Evolutionary conservation across 2,888 invertebrate genomes (phyloP), one percentile per base, ranked within the genome.

Genomic region (Microctonus aethiopoides): DNA sequence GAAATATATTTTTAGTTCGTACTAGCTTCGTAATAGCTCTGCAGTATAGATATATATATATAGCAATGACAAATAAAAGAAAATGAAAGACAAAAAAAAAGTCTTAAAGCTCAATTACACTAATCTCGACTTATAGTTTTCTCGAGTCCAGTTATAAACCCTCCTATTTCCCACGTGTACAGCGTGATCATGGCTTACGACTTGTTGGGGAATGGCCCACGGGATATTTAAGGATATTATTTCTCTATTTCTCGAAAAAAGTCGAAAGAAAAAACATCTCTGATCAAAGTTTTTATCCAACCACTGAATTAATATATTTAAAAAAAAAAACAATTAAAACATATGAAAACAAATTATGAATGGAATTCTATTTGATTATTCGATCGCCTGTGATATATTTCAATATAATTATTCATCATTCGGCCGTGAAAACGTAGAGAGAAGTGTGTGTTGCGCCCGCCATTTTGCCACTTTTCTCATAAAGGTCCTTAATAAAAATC

Each of bases 401-500:
- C 4, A 16, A 6, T 46, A 46, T 46, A 6, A 46, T 46, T 16
- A 46, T 16, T 46, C 46, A 2, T 46, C 10, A 67, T 71, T 67
- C 52, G 41, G 66, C 66, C 62, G 63, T 56, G 54, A 41, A 64
- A 72, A 41, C 16, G 57, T 46, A 59, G 67, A 67, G 64, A 29
- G 26, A 74, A 72, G 59, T 65, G 52, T n/a, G n/a, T n/a, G 32
- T 78, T 80, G 80, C 80, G 80, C 39, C 78, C 80, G 80, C 80
- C 81, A 83, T 84, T 85, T 85, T 80, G 77, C 75, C 76, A 78
- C 59, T 65, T 65, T 32, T 36, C 79, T 80, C 79, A 80, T 82
- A 84, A 84, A 67, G 80, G 79, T 79, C 85, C 83, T 85, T 86
- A 86, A 86, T 86, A 86, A 86, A 86, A 86, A 86, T 86, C 84